Percentiles rank a stretch among this genome's conserved stretches.
Evolutionary conservation across 92 coral and sea anemone species (phyloP).

Genomic region (Siderastrea siderea): DNA sequence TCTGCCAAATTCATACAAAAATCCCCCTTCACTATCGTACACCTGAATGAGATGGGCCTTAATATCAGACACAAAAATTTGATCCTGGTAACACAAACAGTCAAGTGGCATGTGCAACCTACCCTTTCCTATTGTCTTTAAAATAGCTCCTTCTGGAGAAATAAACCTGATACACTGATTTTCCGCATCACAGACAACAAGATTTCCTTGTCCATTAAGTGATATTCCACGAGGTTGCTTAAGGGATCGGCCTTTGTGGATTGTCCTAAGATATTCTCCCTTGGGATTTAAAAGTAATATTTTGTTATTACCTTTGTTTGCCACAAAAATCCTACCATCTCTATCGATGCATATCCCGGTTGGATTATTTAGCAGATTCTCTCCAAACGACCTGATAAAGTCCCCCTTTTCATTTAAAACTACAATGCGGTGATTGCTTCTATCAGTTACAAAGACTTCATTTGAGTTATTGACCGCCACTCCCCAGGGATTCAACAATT

Average conservation of each 20-base stretch:
- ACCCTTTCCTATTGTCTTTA: constrained; percentile 4
- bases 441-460: constrained; percentile 57
- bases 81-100: constrained; percentile 45
- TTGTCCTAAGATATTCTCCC: not conserved
- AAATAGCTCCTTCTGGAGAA: not conserved
- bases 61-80: constrained; percentile 55
- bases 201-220: not conserved
- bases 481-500: constrained; percentile 38
- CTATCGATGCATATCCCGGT: not conserved
- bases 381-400: constrained; percentile 50
- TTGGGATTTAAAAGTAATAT: not conserved
- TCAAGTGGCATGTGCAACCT: constrained; percentile 27
- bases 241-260: not conserved
- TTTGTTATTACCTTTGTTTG: not conserved
- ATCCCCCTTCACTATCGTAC: constrained; percentile 13
- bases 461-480: constrained; percentile 52
- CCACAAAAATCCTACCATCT: not conserved
- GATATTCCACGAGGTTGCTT: not conserved
- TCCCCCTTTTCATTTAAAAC: constrained; percentile 51
- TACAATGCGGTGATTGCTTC: constrained; percentile 53
- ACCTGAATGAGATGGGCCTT: not conserved
- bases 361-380: not conserved
- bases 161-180: not conserved
- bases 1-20: too few species aligned
- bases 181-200: not conserved